Conservation (phyloP, 2,888 invertebrate genomes). For the Agrilus cyanescens region DNA sequence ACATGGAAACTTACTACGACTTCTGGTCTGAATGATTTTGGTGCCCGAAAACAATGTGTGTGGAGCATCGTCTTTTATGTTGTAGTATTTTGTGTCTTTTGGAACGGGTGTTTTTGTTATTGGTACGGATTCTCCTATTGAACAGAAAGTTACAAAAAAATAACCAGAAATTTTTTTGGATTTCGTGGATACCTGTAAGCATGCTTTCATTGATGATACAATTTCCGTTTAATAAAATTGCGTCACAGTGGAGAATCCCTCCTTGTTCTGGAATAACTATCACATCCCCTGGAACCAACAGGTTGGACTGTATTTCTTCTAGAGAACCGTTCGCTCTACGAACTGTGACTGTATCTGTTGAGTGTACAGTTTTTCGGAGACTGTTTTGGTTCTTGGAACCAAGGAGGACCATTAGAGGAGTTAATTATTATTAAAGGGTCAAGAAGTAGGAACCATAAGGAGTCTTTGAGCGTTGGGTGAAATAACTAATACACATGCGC, state of each 20-base stretch:
- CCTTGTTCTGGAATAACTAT: slow-evolving; percentile 72
- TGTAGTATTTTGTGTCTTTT: slow-evolving; percentile 52
- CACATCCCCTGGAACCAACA: slow-evolving; percentile 82
- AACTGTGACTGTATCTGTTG: slow-evolving; percentile 55
- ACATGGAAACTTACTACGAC: slow-evolving; percentile 49
- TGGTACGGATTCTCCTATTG: slow-evolving; percentile 88
- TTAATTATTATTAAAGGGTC: slow-evolving; percentile 2
- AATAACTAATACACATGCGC: too few species aligned
- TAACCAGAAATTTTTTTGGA: too few species aligned
- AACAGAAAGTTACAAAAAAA: slow-evolving; percentile 10
- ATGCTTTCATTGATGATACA: slow-evolving; percentile 92
- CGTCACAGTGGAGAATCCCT: slow-evolving; percentile 85
- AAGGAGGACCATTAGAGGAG: too few species aligned
- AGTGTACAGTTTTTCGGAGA: slow-evolving; percentile 74
- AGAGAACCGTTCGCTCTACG: slow-evolving; percentile 38
- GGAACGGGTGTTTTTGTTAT: slow-evolving; percentile 86
- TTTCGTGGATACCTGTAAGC: slow-evolving; percentile 61
- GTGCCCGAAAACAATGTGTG: slow-evolving; percentile 88
- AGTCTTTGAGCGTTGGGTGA: too few species aligned
- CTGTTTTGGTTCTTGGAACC: slow-evolving; percentile 69
- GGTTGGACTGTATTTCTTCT: slow-evolving; percentile 53
- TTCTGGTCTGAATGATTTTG: slow-evolving; percentile 77
- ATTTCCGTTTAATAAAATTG: slow-evolving; percentile 71
- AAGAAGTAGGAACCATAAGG: too few species aligned
- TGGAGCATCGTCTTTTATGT: slow-evolving; percentile 72